phyloP scores from a whole-genome alignment of 2,113 vertebrate genomes.

The Hemiscyllium ocellatum region DNA sequence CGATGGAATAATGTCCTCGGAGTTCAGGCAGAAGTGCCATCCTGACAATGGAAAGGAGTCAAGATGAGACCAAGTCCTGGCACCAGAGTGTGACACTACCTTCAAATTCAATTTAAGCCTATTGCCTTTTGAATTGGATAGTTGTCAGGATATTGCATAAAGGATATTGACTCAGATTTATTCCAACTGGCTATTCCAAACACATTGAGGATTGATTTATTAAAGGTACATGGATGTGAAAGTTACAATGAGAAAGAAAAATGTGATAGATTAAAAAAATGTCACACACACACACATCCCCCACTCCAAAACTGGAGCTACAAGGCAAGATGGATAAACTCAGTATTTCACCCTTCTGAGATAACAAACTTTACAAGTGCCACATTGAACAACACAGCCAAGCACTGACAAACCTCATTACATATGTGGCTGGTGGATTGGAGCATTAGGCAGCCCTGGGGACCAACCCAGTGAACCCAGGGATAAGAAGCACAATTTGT shows the following conservation, averaged over 20 bases:
- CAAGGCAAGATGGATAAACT: background rate
- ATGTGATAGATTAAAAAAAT: background rate
- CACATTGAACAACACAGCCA: conserved; percentile 16
- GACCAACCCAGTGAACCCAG: background rate
- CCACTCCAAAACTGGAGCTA: background rate
- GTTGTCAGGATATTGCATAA: background rate
- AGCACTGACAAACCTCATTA: conserved; percentile 37
- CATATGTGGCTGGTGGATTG: conserved; percentile 31
- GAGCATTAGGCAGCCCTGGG: conserved; percentile 22
- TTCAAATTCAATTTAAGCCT: background rate
- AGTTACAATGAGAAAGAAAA: background rate
- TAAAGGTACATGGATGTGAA: background rate
- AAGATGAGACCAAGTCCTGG: background rate
- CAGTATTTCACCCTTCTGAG: conserved; percentile 27
- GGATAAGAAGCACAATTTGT: conserved; percentile 13
- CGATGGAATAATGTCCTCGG: background rate
- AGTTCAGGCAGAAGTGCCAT: background rate
- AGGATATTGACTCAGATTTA: background rate
- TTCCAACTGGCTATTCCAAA: background rate
- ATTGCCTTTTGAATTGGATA: background rate
- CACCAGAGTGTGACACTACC: background rate
- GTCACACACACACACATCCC: background rate
- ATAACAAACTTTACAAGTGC: conserved; percentile 24
- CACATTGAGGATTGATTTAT: background rate
- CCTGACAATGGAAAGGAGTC: background rate